These are phyloP conservation scores for Entelurus aequoreus DNA, from an alignment of 2,113 vertebrate genomes.

Conservation along the genomic window DNA sequence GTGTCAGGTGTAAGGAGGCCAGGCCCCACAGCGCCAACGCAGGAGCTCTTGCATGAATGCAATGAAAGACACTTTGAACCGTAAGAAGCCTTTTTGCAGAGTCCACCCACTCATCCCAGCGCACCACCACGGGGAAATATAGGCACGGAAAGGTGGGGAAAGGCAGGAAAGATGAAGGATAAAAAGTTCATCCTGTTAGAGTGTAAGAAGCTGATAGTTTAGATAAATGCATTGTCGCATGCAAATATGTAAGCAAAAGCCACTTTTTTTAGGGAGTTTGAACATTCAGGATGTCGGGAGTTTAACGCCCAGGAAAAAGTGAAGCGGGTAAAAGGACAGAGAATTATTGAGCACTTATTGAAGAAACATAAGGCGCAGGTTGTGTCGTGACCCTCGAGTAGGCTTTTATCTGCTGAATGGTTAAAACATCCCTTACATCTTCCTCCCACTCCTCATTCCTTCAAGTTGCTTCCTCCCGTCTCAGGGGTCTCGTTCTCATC, in stretches of 20 bases:
- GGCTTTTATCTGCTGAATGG: conserved; percentile 49
- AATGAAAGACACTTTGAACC: conserved; percentile 66
- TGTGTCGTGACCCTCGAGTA: conserved; percentile 30
- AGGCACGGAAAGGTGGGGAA: conserved; percentile 17
- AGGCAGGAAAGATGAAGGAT: conserved; percentile 35
- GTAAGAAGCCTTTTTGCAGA: conserved; percentile 59
- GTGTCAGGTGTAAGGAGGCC: conserved; percentile 61
- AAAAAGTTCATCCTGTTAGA: conserved; percentile 7
- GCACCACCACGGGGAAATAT: conserved; percentile 24
- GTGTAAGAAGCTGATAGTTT: no score
- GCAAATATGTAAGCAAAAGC: no score
- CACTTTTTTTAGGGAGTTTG: no score
- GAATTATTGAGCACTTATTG: conserved; percentile 46
- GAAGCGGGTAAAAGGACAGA: conserved; percentile 33
- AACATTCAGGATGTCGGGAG: no score
- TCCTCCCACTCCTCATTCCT: conserved; percentile 15
- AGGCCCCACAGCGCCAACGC: conserved; percentile 22
- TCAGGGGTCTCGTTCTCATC: background rate
- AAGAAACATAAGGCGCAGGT: conserved; percentile 21
- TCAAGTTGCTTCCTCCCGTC: background rate
- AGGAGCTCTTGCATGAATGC: conserved; percentile 38
- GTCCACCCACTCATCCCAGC: conserved; percentile 60
- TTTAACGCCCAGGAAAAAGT: background rate
- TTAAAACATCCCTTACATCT: conserved; percentile 23
- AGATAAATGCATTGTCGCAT: no score